Conservation (phyloP, 2,797 vertebrate species). For the Crocidura indochinensis region DNA sequence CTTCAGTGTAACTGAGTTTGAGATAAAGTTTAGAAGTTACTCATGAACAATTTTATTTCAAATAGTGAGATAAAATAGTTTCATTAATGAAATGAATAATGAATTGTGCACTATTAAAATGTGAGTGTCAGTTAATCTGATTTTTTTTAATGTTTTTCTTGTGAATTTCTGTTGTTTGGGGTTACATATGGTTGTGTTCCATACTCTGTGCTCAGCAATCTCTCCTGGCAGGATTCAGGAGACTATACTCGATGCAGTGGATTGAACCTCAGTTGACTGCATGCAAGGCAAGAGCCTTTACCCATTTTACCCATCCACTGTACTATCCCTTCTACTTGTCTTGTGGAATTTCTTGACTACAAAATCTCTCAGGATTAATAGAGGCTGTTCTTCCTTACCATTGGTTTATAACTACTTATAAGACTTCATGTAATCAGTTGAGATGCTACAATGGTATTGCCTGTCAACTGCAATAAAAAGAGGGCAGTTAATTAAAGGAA, state of each 20-base stretch:
- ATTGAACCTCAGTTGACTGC: no score
- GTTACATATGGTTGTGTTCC: not conserved
- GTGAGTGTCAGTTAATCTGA: slow-evolving; percentile 59
- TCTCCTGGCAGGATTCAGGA: no score
- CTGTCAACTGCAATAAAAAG: slow-evolving; percentile 83
- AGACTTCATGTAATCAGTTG: slow-evolving; percentile 79
- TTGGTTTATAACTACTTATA: slow-evolving; percentile 68
- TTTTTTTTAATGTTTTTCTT: slow-evolving; percentile 55
- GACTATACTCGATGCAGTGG: no score
- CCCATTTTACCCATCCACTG: no score
- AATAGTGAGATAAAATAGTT: not conserved
- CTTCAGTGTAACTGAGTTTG: not conserved
- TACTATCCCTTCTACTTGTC: no score
- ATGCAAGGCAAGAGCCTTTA: no score
- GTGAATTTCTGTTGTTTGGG: not conserved
- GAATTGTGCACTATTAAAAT: slow-evolving; percentile 24
- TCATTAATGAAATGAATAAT: slow-evolving; percentile 17
- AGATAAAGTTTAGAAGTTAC: slow-evolving; percentile 14
- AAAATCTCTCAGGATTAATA: slow-evolving; percentile 51
- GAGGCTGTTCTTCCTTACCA: slow-evolving; percentile 65
- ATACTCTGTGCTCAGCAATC: no score
- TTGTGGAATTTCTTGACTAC: slow-evolving; percentile 50
- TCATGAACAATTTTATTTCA: slow-evolving; percentile 40
- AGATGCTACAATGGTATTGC: slow-evolving; percentile 80
- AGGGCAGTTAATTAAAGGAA: slow-evolving; percentile 82